Evolutionary conservation across 2,113 vertebrate genomes (phyloP), one percentile per base, ranked within the genome.

Genomic region (Tamias sibiricus): DNA sequence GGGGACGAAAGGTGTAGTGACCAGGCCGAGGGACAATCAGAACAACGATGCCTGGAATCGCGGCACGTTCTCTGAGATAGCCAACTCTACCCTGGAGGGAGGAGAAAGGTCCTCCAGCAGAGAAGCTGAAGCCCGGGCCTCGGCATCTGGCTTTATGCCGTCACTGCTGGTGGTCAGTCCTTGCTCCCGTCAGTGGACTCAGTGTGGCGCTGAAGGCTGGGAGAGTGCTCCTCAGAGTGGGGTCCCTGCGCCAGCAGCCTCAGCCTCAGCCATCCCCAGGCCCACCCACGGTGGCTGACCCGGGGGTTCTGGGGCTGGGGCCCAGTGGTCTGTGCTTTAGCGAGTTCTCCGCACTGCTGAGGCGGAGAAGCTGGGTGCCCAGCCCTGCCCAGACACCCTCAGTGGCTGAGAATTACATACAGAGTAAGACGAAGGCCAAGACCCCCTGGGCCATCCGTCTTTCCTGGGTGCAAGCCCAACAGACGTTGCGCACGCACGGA

Each of bases 121-220:
- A 94, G 72, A 97, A 72, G 81, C 24, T 19, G 11, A 13, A 86
- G 89, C 4, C 28, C 57, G 35, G 16, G 30, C 11, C 79, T n/a
- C 13, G 2, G 30, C 20, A 71, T 37, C 4, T 87, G 37, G 16
- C 44, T 94, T 81, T 71, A 22, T 22, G 17, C 75, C 9, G 59
- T 68, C 22, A 1, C 30, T 93, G 47, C 76, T 76, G 71, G 42
- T 40, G 28, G n/a, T 10, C 42, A 84, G 42, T 85, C 91, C 76
- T 96, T 87, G 74, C 74, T 12, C 14, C 52, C 79, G n/a, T 62
- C 49, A 20, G 35, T 69, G 54, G 93, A 75, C 76, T 49, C 28
- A 57, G 54, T 12, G 44, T 89, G 69, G 69, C 59, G 62, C 84
- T 79, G 79, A 35, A 75, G 5, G 71, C 42, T 40, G 47, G 32